These are phyloP conservation scores for Sitophilus oryzae DNA, from an alignment of 1,140 invertebrate genomes.

Conservation along the genomic window DNA sequence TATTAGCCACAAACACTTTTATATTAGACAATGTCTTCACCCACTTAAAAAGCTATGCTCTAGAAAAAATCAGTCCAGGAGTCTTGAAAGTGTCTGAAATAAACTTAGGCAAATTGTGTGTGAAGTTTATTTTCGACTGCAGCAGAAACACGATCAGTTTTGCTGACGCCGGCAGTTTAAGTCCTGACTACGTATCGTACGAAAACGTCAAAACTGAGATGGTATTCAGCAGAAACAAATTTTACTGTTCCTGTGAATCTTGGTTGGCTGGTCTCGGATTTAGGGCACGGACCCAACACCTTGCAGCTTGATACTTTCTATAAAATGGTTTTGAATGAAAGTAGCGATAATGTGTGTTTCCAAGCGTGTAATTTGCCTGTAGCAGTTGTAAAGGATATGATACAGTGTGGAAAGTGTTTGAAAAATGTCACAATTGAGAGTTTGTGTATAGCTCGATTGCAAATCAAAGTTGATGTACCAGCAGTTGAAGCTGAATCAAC, in stretches of 20 bases:
- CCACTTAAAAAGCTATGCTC: slow-evolving; percentile 43
- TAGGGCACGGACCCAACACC: slow-evolving; percentile 10
- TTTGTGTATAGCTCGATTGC: neutral
- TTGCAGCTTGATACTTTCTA: slow-evolving; percentile 13
- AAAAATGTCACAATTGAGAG: slow-evolving; percentile 7
- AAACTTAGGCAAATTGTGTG: slow-evolving; percentile 18
- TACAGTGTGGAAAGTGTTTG: slow-evolving; percentile 16
- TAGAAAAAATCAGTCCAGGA: slow-evolving; percentile 31
- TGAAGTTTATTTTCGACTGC: slow-evolving; percentile 42
- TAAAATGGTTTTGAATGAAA: slow-evolving; percentile 14
- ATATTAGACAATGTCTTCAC: slow-evolving; percentile 45
- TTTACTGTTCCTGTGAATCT: slow-evolving; percentile 46
- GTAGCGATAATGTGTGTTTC: slow-evolving; percentile 5
- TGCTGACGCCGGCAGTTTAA: slow-evolving; percentile 45
- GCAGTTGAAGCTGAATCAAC: too few species aligned
- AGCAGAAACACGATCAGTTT: slow-evolving; percentile 44
- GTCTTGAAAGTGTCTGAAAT: slow-evolving; percentile 40
- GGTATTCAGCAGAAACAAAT: slow-evolving; percentile 42
- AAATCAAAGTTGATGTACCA: too few species aligned
- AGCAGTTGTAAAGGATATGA: neutral
- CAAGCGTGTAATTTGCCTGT: slow-evolving; percentile 10
- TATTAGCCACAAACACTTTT: slow-evolving; percentile 42
- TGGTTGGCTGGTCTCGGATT: slow-evolving; percentile 15
- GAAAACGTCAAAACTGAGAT: slow-evolving; percentile 42
- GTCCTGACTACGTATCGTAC: slow-evolving; percentile 46